These are phyloP conservation scores for Seladonia tumulorum DNA, from an alignment of 2,888 invertebrate species.

Conservation along the genomic window DNA sequence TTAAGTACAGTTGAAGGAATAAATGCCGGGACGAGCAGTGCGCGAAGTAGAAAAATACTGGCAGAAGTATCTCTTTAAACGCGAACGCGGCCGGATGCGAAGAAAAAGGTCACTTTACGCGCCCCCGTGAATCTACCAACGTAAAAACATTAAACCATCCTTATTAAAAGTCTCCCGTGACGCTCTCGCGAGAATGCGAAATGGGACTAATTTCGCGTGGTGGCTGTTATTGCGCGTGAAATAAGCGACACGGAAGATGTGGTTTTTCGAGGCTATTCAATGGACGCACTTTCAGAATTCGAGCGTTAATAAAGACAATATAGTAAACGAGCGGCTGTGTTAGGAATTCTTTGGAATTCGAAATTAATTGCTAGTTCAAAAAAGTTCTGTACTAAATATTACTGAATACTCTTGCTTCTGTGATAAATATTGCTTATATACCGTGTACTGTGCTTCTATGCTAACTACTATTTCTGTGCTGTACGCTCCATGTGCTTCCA, in stretches of 20 bases:
- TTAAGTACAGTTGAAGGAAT: background rate
- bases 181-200: background rate
- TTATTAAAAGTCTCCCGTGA: constrained; percentile 32
- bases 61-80: constrained; percentile 25
- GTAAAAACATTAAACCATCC: constrained; percentile 26
- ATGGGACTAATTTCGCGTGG: background rate
- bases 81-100: background rate
- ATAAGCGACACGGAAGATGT: background rate
- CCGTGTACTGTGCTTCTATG: too few relatives aligned
- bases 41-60: constrained; percentile 26
- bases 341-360: too few relatives aligned
- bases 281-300: too few relatives aligned
- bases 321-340: too few relatives aligned
- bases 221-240: background rate
- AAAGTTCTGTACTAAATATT: too few relatives aligned
- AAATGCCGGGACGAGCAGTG: background rate
- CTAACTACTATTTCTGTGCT: too few relatives aligned
- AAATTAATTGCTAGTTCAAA: too few relatives aligned
- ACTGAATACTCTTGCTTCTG: too few relatives aligned
- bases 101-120: constrained; percentile 23
- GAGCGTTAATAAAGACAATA: background rate
- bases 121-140: constrained; percentile 6
- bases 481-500: too few relatives aligned
- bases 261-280: background rate
- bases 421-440: too few relatives aligned